These are phyloP conservation scores for Peromyscus maniculatus DNA, from an alignment of 2,113 vertebrate genomes.

Conservation along the genomic window DNA sequence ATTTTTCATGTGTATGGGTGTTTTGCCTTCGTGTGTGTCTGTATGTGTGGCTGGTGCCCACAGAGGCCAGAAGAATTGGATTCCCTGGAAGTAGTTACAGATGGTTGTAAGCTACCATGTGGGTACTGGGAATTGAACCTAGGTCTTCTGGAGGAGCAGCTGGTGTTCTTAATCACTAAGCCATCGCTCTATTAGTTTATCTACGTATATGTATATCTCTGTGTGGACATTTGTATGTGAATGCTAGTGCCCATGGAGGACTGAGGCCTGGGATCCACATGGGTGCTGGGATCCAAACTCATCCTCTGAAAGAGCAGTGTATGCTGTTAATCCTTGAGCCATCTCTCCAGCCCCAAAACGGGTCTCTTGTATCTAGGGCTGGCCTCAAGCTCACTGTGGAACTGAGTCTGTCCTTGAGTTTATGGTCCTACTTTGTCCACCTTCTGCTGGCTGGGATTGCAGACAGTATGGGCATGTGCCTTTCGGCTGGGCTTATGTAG, in stretches of 20 bases:
- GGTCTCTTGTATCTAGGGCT: neutral
- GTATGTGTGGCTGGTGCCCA: neutral
- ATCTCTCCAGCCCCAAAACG: neutral
- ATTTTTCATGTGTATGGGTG: neutral
- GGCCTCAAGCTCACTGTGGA: neutral
- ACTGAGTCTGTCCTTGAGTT: neutral
- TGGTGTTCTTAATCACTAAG: neutral
- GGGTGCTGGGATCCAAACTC: neutral
- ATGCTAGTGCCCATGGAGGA: neutral
- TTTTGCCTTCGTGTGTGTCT: neutral
- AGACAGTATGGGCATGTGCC: neutral
- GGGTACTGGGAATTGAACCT: neutral
- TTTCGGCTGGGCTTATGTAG: neutral
- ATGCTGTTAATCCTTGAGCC: neutral
- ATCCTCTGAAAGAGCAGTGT: neutral
- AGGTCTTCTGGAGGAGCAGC: neutral
- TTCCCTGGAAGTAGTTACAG: neutral
- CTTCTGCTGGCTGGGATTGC: constrained; percentile 2
- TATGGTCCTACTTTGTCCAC: neutral
- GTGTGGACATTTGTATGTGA: neutral
- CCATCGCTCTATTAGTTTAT: neutral
- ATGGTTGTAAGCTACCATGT: neutral
- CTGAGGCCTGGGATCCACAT: neutral
- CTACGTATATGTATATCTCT: neutral
- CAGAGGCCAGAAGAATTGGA: neutral